These are phyloP conservation scores for Ciconia nigra DNA, from an alignment of 2,797 vertebrate genomes.

Conservation along the genomic window DNA sequence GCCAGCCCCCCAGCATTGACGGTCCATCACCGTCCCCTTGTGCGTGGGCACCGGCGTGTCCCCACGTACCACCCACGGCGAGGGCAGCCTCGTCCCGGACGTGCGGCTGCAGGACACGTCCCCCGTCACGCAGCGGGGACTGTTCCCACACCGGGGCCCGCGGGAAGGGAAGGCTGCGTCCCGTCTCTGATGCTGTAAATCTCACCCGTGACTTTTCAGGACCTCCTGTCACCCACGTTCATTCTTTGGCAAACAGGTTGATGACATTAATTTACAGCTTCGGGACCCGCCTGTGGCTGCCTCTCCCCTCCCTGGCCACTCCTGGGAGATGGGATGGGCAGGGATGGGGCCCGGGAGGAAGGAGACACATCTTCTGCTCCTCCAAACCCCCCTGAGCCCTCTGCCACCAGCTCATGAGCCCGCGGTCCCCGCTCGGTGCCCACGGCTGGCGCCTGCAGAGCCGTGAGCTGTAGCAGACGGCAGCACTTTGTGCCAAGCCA, in stretches of 20 bases:
- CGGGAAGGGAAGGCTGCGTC: not conserved
- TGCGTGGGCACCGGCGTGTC: accelerated
- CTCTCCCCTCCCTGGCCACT: not conserved
- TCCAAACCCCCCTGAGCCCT: not conserved
- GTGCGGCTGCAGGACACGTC: not conserved
- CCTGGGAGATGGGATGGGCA: not conserved
- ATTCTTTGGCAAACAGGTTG: not conserved
- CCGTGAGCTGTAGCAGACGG: accelerated
- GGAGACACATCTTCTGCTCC: not conserved
- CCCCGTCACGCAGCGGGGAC: accelerated
- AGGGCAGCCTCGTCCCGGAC: not conserved
- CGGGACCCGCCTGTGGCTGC: not conserved
- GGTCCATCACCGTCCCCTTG: not conserved
- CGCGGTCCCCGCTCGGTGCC: accelerated
- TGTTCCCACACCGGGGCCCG: accelerated
- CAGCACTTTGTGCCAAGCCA: not conserved
- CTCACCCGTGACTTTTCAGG: not conserved
- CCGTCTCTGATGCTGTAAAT: not conserved
- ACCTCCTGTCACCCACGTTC: not conserved
- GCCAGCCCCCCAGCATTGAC: not conserved
- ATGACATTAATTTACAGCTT: not conserved
- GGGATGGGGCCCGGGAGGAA: not conserved
- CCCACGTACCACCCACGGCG: not conserved
- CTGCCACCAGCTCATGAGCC: not conserved
- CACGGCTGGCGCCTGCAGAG: not conserved